These are phyloP conservation scores for Philypnodon macrostomus DNA, from an alignment of 2,797 vertebrate species.

Conservation along the genomic window DNA sequence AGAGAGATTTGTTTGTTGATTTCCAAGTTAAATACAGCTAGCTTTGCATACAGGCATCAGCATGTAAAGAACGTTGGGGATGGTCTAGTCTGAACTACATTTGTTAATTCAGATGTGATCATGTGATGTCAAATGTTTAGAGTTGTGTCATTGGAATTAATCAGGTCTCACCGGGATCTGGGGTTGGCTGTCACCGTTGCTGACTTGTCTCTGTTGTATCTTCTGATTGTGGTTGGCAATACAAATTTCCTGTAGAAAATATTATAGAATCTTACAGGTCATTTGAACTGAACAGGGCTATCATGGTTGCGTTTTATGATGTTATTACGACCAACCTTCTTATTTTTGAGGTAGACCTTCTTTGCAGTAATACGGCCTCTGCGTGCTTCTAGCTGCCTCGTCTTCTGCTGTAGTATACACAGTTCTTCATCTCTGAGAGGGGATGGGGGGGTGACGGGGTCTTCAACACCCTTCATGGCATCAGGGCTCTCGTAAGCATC, in stretches of 20 bases:
- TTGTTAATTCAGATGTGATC: too few relatives aligned
- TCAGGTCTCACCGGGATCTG: constrained; percentile 73
- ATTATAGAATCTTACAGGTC: too few relatives aligned
- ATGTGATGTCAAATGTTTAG: background rate
- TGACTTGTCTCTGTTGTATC: constrained; percentile 80
- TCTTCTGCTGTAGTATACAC: constrained; percentile 86
- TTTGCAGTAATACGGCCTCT: constrained; percentile 94
- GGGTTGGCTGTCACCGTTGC: constrained; percentile 64
- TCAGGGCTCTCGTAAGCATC: constrained; percentile 96
- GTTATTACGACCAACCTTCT: constrained; percentile 79
- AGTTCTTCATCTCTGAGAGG: constrained; percentile 84
- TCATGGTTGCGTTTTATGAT: background rate
- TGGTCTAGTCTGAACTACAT: too few relatives aligned
- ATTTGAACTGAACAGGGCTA: background rate
- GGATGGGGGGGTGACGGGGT: constrained; percentile 65
- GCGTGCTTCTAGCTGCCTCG: constrained; percentile 91
- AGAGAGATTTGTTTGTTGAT: background rate
- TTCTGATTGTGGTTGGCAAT: constrained; percentile 93
- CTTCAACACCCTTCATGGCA: constrained; percentile 89
- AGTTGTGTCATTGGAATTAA: background rate
- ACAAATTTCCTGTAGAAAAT: constrained; percentile 86
- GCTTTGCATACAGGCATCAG: background rate
- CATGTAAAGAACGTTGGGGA: too few relatives aligned
- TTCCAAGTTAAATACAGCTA: background rate
- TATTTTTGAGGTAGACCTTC: constrained; percentile 99